These are phyloP conservation scores for Aelia acuminata DNA, from an alignment of 2,888 invertebrate species.

Conservation along the genomic window DNA sequence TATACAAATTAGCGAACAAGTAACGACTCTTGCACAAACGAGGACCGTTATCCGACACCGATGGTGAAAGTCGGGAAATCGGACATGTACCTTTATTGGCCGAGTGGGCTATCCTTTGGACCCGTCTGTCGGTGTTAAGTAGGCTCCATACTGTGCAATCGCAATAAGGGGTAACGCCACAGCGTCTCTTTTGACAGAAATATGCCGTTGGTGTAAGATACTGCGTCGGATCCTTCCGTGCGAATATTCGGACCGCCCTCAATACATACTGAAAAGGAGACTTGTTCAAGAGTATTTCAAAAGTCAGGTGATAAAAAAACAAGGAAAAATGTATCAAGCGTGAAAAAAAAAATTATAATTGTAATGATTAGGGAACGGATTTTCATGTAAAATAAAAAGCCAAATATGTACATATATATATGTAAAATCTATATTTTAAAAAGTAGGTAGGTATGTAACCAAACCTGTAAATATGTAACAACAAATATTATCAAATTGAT, in stretches of 20 bases:
- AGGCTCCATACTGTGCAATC: not conserved
- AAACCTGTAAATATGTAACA: no score
- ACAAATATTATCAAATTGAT: no score
- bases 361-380: no score
- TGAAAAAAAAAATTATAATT: no score
- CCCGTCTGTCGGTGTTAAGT: not conserved
- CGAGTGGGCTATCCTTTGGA: not conserved
- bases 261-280: not conserved
- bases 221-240: not conserved
- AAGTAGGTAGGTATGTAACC: no score
- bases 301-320: no score
- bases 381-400: no score
- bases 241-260: not conserved
- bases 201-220: not conserved
- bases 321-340: no score
- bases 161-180: not conserved
- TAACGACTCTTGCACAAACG: slow-evolving; percentile 35
- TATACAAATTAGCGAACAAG: slow-evolving; percentile 7
- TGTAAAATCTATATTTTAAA: no score
- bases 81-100: not conserved
- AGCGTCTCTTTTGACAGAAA: not conserved
- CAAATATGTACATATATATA: no score
- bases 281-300: not conserved
- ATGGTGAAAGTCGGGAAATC: slow-evolving; percentile 33
- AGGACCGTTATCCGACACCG: slow-evolving; percentile 25